phyloP scores from a whole-genome alignment of 2,113 vertebrate genomes.

The Anolis carolinensis region DNA sequence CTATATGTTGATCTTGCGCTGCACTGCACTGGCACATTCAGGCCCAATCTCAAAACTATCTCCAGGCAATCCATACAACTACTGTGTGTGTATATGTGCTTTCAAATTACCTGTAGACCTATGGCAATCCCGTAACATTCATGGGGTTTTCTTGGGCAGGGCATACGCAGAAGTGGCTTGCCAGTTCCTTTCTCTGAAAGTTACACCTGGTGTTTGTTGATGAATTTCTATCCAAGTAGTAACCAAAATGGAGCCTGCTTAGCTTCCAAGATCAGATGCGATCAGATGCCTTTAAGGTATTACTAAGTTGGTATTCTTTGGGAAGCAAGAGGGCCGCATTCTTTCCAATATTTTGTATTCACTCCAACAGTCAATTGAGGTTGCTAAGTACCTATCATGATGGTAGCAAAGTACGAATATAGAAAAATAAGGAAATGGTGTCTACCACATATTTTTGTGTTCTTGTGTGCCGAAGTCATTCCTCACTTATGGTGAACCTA shows the following conservation, averaged over 20 bases:
- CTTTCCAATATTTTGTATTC: neutral
- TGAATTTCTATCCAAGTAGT: too few relatives aligned
- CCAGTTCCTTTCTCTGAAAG: too few relatives aligned
- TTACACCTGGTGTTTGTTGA: too few relatives aligned
- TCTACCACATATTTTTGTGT: neutral
- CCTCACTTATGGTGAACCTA: too few relatives aligned
- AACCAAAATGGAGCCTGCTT: too few relatives aligned
- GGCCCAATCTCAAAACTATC: neutral
- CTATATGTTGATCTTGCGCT: neutral
- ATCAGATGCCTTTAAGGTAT: neutral
- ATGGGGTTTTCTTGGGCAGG: too few relatives aligned
- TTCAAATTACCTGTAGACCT: too few relatives aligned
- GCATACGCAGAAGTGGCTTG: too few relatives aligned
- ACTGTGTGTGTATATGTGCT: too few relatives aligned
- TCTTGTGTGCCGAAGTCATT: too few relatives aligned
- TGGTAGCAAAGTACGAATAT: neutral
- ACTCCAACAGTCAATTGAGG: neutral
- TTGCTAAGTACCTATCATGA: neutral
- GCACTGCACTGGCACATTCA: neutral
- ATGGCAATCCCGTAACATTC: too few relatives aligned
- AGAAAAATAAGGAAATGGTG: neutral
- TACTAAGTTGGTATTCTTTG: neutral
- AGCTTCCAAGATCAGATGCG: too few relatives aligned
- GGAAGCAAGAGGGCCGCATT: neutral
- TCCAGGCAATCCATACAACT: neutral